phyloP scores from a whole-genome alignment of 2,888 invertebrate species.

The Leucoma salicis region DNA sequence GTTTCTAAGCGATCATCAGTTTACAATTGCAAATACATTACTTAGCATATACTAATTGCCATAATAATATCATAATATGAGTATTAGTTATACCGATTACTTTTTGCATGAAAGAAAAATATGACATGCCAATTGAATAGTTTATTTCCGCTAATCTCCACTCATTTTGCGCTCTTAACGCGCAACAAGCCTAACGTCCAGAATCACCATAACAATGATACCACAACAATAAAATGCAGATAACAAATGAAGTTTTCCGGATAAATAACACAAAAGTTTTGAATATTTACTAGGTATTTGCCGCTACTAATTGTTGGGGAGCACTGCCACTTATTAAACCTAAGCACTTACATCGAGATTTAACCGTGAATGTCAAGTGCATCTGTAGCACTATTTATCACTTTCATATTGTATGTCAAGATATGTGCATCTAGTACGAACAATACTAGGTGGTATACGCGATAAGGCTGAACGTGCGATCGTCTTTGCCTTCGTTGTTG shows the following conservation, averaged over 20 bases:
- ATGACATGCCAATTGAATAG: conserved; percentile 56
- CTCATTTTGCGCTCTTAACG: conserved; percentile 54
- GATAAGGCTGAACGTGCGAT: conserved; percentile 63
- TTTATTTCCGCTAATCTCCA: conserved; percentile 64
- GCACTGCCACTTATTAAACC: conserved; percentile 53
- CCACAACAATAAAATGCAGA: conserved; percentile 64
- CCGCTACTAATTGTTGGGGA: conserved; percentile 49
- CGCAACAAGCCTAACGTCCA: conserved; percentile 49
- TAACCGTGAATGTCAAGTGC: conserved; percentile 62
- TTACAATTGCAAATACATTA: conserved; percentile 12
- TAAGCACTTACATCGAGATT: conserved; percentile 41
- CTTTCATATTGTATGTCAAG: conserved; percentile 42
- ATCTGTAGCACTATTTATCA: conserved; percentile 49
- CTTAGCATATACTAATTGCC: conserved; percentile 25
- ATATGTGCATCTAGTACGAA: conserved; percentile 56
- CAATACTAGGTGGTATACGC: conserved; percentile 49
- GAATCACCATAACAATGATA: conserved; percentile 73
- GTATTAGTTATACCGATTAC: conserved; percentile 43
- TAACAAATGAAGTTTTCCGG: conserved; percentile 57
- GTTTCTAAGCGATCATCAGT: conserved; percentile 13
- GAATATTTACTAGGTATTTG: conserved; percentile 62
- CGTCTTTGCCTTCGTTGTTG: conserved; percentile 46
- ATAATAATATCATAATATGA: conserved; percentile 21
- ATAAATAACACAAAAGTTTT: conserved; percentile 52
- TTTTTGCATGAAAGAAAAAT: conserved; percentile 39